Percentiles rank a stretch among this genome's conserved stretches.
These are phyloP conservation scores for Merops nubicus DNA, from an alignment of 2,113 vertebrate species.

Conservation along the genomic window DNA sequence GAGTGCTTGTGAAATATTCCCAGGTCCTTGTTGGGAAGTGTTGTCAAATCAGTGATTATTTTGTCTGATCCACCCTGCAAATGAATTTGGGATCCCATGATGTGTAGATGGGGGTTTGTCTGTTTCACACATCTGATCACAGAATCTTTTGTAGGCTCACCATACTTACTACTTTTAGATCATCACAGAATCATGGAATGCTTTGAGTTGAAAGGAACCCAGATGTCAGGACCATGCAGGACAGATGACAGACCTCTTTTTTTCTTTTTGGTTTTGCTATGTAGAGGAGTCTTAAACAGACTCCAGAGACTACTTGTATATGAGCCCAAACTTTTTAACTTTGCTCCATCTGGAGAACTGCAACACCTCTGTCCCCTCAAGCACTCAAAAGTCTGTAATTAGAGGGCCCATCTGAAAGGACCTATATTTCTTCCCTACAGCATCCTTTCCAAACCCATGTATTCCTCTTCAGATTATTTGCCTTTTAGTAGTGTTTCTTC, in stretches of 20 bases:
- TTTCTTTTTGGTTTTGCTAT: background rate
- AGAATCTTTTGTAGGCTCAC: background rate
- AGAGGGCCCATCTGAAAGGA: background rate
- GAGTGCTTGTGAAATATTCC: background rate
- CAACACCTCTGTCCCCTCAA: background rate
- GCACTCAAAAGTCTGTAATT: background rate
- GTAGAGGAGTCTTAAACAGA: background rate
- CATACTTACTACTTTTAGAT: background rate
- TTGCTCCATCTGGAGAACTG: background rate
- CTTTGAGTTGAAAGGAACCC: too few relatives aligned
- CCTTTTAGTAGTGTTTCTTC: background rate
- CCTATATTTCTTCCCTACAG: background rate
- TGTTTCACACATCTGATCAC: background rate
- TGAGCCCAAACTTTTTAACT: background rate
- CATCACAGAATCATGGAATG: too few relatives aligned
- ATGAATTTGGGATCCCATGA: background rate
- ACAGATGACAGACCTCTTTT: background rate
- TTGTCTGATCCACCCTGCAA: background rate
- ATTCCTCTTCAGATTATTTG: background rate
- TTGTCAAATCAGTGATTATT: background rate
- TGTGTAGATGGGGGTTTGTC: background rate
- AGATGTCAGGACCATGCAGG: background rate
- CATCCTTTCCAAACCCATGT: background rate
- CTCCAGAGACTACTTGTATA: background rate
- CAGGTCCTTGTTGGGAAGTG: background rate